phyloP scores from a whole-genome alignment of 2,888 invertebrate species.

The Ornithoptera alexandrae region DNA sequence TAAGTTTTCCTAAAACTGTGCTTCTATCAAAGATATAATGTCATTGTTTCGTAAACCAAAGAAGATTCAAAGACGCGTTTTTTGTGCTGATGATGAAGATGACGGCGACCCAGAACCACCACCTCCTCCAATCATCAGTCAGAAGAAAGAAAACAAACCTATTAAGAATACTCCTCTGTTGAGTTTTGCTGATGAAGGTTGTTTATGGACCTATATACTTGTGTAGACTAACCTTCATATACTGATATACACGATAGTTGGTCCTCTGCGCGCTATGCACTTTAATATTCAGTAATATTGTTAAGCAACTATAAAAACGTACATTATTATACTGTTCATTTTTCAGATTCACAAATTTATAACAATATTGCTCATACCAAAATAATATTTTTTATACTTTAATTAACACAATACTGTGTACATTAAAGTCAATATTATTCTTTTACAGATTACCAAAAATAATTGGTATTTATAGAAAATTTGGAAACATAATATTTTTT shows the following conservation, averaged over 20 bases:
- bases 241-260: background rate
- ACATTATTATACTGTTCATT: background rate
- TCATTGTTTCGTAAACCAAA: slow-evolving; percentile 94
- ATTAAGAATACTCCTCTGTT: slow-evolving; percentile 82
- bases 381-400: background rate
- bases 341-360: background rate
- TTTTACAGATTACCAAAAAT: too few species aligned
- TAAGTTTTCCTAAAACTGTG: slow-evolving; percentile 1
- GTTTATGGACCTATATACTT: slow-evolving; percentile 15
- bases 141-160: slow-evolving; percentile 71
- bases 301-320: too few species aligned
- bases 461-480: too few species aligned
- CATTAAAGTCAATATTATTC: too few species aligned
- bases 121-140: slow-evolving; percentile 74
- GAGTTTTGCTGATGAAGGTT: slow-evolving; percentile 90
- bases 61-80: slow-evolving; percentile 88
- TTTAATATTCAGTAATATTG: too few species aligned
- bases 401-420: background rate
- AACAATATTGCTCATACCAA: background rate
- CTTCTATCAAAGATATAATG: slow-evolving; percentile 68
- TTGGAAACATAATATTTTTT: too few species aligned
- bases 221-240: slow-evolving; percentile 11
- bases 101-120: slow-evolving; percentile 76
- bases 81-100: slow-evolving; percentile 85
- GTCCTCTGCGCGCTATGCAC: background rate